Base-by-base conservation (phyloP, 2,888 invertebrate genomes). In the Allygus modestus region DNA sequence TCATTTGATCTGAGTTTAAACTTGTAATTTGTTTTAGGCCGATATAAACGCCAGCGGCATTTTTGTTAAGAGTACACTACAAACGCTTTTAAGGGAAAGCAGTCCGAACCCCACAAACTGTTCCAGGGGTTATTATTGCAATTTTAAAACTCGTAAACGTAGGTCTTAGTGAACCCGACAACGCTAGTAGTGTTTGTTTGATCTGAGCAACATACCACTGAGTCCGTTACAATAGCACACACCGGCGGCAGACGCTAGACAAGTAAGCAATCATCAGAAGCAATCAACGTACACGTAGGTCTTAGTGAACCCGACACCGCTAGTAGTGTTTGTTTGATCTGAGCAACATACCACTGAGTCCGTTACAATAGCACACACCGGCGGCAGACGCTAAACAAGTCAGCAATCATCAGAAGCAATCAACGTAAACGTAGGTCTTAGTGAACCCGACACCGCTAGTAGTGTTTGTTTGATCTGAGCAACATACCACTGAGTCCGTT, bases 401-500 rank as follows among this genome's bases (percentile, higher is more conserved):
- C 5, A 41, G 23, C 33, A 73, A 73, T 41, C 41, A 41, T 73
- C 37, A 69, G 37, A 65, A 65, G 28, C 65, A 58, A n/a, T 23
- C n/a, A n/a, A n/a, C n/a, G n/a, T n/a, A n/a, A n/a, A n/a, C n/a
- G n/a, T n/a, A n/a, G n/a, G n/a, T n/a, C n/a, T 37, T 37, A 46
- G 17, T 46, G 23, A 28, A 31, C 65, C 65, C 65, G 65, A 65
- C 65, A 65, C 65, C 65, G 15, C 15, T 65, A 31, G n/a, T n/a
- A n/a, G 28, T 31, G 65, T 15, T 28, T 28, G 65, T 65, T 28
- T 23, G 20, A 54, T 23, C 15, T 15, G 28, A 65, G n/a, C 31
- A 73, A 73, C 73, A 73, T 73, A 73, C 73, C 73, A 23, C 33
- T 20, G 23, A 7, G 73, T 73, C 43, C 20, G 43, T 41, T 73